A percentile compares a stretch with the other conserved stretches of the same genome.
phyloP scores from a whole-genome alignment of 2,797 vertebrate genomes.

The Gymnothorax reevesii region DNA sequence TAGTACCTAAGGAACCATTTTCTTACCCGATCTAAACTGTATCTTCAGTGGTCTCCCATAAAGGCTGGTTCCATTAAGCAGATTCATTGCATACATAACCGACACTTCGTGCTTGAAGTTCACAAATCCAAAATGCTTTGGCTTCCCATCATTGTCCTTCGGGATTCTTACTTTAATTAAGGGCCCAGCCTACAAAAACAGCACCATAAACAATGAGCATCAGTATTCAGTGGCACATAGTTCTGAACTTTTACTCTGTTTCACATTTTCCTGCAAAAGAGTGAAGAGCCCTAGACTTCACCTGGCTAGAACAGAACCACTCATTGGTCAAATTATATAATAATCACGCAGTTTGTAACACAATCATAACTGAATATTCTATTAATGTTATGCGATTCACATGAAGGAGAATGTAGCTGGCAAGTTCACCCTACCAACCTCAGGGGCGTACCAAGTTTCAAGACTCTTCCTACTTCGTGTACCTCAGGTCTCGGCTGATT shows the following conservation, averaged over 20 bases:
- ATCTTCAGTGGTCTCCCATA: conserved; percentile 85
- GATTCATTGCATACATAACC: conserved; percentile 85
- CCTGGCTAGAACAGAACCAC: not conserved
- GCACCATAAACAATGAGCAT: not conserved
- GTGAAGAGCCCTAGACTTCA: not conserved
- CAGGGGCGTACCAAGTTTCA: no score
- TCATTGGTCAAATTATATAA: no score
- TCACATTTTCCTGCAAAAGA: not conserved
- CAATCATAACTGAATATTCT: no score
- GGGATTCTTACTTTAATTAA: conserved; percentile 91
- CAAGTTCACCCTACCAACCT: no score
- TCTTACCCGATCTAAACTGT: conserved; percentile 87
- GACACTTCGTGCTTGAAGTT: conserved; percentile 93
- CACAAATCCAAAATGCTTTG: conserved; percentile 92
- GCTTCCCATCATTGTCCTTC: conserved; percentile 85
- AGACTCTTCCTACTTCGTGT: no score
- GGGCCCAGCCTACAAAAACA: conserved; percentile 82
- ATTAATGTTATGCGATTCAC: no score
- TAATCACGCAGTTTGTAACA: no score
- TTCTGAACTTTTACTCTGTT: not conserved
- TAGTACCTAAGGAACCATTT: no score
- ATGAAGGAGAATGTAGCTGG: no score
- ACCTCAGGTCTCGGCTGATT: no score
- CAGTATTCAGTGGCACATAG: not conserved
- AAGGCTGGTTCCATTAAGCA: conserved; percentile 84